Evolutionary conservation across 23 tunicate species (phyloP).

Genomic region (Aplidium turbinatum): DNA sequence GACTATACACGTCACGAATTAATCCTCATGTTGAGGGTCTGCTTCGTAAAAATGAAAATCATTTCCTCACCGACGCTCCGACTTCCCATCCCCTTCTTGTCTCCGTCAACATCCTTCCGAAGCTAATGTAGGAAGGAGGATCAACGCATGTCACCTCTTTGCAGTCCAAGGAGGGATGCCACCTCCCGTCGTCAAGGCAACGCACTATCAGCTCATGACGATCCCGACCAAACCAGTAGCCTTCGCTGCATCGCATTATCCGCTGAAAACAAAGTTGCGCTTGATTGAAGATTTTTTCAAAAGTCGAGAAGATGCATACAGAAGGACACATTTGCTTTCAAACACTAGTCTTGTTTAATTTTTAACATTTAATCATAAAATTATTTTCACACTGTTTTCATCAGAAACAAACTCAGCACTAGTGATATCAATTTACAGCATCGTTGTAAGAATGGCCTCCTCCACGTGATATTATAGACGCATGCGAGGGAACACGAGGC

Average conservation of each 20-base stretch:
- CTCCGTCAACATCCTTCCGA: conserved; percentile 9
- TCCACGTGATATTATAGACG: background rate
- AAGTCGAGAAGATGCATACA: background rate
- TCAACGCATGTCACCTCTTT: conserved; percentile 17
- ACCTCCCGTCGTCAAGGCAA: conserved; percentile 44
- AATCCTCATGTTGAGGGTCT: too few relatives aligned
- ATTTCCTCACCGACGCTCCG: conserved; percentile 4
- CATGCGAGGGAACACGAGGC: conserved; percentile 22
- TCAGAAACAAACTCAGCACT: too few relatives aligned
- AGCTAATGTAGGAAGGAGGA: conserved; percentile 34
- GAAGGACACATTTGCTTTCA: too few relatives aligned
- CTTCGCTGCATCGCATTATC: conserved; percentile 35
- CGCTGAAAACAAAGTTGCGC: conserved; percentile 34
- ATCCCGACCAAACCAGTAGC: conserved; percentile 38
- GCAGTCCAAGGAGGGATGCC: conserved; percentile 52
- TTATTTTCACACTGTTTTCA: too few relatives aligned
- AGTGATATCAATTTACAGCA: too few relatives aligned
- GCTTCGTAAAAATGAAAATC: too few relatives aligned
- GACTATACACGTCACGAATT: too few relatives aligned
- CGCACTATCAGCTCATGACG: background rate
- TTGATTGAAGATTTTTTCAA: conserved; percentile 1
- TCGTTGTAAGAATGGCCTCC: conserved; percentile 4
- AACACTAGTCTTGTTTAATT: too few relatives aligned
- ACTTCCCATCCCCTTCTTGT: background rate
- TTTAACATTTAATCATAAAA: too few relatives aligned